Conservation (phyloP, 1,140 invertebrate genomes). For the Drosophila suzukii region DNA sequence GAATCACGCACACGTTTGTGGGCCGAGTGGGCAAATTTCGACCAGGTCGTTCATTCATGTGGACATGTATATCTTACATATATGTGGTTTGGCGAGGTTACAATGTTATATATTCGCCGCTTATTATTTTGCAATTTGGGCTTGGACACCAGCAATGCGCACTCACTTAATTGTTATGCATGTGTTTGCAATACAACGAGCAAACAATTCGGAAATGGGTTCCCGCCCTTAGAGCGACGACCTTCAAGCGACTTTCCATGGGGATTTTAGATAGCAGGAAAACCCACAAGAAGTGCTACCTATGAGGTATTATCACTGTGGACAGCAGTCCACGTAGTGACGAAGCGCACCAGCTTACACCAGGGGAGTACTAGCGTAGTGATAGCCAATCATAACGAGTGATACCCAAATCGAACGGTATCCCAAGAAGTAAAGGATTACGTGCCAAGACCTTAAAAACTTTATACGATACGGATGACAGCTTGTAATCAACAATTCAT, state of each 20-base stretch:
- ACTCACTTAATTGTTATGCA: slow-evolving; percentile 35
- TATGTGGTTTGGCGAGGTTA: background rate
- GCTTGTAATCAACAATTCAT: too few species aligned
- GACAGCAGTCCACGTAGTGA: too few species aligned
- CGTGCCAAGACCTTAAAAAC: too few species aligned
- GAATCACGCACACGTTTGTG: background rate
- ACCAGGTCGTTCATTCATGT: background rate
- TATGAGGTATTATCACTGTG: background rate
- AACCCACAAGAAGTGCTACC: background rate
- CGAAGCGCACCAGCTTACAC: too few species aligned
- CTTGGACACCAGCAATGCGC: slow-evolving; percentile 17
- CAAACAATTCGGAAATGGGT: slow-evolving; percentile 7
- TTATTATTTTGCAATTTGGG: slow-evolving; percentile 35
- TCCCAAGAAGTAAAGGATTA: too few species aligned
- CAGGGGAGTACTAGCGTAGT: too few species aligned
- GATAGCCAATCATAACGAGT: too few species aligned
- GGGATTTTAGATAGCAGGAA: slow-evolving; percentile 17
- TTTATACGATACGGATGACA: too few species aligned
- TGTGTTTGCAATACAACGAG: slow-evolving; percentile 31
- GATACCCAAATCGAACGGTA: too few species aligned
- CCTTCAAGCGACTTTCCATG: slow-evolving; percentile 60
- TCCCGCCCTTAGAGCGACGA: slow-evolving; percentile 5
- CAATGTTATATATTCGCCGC: slow-evolving; percentile 4
- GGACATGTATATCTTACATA: background rate
- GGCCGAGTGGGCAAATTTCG: background rate